These are phyloP conservation scores for Podiceps cristatus DNA, from an alignment of 2,113 vertebrate genomes.

Conservation along the genomic window DNA sequence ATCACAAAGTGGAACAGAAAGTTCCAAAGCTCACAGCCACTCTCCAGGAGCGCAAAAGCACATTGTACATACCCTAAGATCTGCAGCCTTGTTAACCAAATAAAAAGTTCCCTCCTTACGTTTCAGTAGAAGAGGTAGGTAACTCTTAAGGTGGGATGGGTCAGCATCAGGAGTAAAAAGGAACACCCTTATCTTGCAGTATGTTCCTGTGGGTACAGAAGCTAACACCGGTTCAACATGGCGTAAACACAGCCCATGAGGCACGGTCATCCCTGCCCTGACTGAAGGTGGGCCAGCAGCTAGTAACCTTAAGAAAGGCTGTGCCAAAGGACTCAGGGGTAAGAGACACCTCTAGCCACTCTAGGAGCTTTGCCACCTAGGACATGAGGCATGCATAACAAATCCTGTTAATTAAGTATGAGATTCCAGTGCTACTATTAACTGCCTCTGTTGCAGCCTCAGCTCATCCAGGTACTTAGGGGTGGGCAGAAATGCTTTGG, in stretches of 20 bases:
- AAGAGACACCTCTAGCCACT: accelerated
- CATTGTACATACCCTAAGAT: accelerated
- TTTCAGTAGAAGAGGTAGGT: neutral
- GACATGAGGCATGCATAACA: accelerated
- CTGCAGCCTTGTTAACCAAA: neutral
- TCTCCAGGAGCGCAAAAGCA: neutral
- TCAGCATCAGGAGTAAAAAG: neutral
- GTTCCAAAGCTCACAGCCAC: neutral
- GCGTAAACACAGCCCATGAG: accelerated
- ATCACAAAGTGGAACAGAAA: neutral
- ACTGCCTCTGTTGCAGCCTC: neutral
- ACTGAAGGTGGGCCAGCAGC: accelerated
- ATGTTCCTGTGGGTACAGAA: too few relatives aligned
- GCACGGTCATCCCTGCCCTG: neutral
- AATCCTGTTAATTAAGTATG: neutral
- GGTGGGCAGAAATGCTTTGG: neutral
- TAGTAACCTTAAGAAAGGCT: neutral
- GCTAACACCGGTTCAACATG: accelerated
- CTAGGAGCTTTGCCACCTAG: neutral
- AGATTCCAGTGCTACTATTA: neutral
- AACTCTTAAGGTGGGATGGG: too few relatives aligned
- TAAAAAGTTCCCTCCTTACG: neutral
- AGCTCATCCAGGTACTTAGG: neutral
- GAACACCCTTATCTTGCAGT: neutral
- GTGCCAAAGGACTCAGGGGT: neutral